Conservation (phyloP, 2,888 invertebrate species). For the Epinotia ramella region DNA sequence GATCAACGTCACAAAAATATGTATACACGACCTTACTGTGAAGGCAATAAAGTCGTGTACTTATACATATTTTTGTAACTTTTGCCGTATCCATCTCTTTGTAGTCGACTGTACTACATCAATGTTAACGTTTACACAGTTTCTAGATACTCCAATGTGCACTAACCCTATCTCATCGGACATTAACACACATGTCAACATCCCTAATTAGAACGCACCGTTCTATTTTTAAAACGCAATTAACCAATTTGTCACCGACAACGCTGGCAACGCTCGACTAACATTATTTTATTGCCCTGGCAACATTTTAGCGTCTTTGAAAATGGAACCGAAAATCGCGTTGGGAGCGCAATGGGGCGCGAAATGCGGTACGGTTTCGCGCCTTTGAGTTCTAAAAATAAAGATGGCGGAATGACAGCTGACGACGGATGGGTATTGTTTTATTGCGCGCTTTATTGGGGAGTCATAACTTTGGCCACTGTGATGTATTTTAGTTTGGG, state of each 20-base stretch:
- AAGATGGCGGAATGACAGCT: slow-evolving; percentile 56
- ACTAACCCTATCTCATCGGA: not conserved
- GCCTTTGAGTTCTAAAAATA: slow-evolving; percentile 72
- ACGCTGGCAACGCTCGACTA: slow-evolving; percentile 71
- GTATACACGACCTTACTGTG: too few species aligned
- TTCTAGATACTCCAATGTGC: not conserved
- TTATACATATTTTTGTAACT: too few species aligned
- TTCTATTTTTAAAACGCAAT: slow-evolving; percentile 63
- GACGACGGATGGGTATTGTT: slow-evolving; percentile 47
- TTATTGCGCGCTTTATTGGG: slow-evolving; percentile 36
- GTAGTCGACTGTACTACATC: too few species aligned
- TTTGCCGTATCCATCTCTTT: too few species aligned
- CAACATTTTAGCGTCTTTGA: slow-evolving; percentile 81
- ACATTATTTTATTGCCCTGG: slow-evolving; percentile 73
- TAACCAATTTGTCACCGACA: slow-evolving; percentile 79
- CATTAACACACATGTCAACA: slow-evolving; percentile 44
- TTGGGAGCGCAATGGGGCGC: slow-evolving; percentile 65
- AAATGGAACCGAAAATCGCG: slow-evolving; percentile 79
- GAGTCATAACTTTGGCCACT: slow-evolving; percentile 4
- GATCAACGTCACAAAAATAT: too few species aligned
- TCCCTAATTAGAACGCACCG: slow-evolving; percentile 36
- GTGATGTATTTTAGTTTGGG: slow-evolving; percentile 8
- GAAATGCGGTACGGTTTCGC: slow-evolving; percentile 68
- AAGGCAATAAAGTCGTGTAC: too few species aligned
- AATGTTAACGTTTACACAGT: not conserved